Conservation (phyloP, 2,888 invertebrate genomes). For the Pinctada fucata region DNA sequence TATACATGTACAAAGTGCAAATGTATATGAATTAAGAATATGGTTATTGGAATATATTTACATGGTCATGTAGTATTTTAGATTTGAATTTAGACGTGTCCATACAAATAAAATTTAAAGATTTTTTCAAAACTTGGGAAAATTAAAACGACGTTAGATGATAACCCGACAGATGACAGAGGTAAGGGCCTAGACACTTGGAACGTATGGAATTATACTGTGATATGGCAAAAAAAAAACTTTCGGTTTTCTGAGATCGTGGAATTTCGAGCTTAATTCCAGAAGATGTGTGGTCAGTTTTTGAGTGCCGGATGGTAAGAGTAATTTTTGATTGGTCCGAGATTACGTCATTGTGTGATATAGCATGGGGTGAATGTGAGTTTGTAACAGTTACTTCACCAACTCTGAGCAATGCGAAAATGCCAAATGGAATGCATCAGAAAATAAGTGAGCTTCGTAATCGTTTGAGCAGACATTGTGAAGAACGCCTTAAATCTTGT, state of each 20-base stretch:
- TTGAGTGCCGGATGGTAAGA: not conserved
- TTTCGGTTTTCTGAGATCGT: not conserved
- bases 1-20: no score
- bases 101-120: not conserved
- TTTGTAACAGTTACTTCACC: not conserved
- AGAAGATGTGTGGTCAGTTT: not conserved
- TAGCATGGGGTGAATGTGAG: not conserved
- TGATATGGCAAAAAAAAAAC: constrained; percentile 4
- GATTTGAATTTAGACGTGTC: not conserved
- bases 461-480: not conserved
- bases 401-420: constrained; percentile 5
- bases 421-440: not conserved
- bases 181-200: not conserved
- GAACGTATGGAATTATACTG: not conserved
- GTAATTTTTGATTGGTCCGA: not conserved
- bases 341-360: no score
- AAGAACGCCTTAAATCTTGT: not conserved
- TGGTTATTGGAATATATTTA: no score
- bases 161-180: not conserved
- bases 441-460: not conserved
- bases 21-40: no score
- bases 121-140: no score
- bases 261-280: not conserved
- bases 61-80: no score
- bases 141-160: no score